These are phyloP conservation scores for Oscheius sp. DNA, from an alignment of 2,888 invertebrate genomes.

Conservation along the genomic window DNA sequence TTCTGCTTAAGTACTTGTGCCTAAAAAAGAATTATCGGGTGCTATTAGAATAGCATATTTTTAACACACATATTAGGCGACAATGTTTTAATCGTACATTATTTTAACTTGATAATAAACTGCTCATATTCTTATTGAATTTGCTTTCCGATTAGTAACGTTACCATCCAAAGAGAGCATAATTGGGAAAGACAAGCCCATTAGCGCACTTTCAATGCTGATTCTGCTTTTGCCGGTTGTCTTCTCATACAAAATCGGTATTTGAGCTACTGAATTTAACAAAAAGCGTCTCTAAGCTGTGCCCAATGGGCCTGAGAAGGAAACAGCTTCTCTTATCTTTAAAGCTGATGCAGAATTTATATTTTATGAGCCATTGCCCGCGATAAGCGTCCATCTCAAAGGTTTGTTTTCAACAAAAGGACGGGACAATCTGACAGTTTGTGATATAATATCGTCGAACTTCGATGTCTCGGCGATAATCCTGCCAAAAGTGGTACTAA, in stretches of 20 bases:
- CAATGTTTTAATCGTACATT: not conserved
- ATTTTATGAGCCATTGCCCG: conserved; percentile 3
- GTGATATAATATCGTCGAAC: not conserved
- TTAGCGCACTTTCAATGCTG: not conserved
- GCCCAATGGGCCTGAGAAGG: not conserved
- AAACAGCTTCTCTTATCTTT: not conserved
- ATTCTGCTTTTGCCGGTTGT: not conserved
- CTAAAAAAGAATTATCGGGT: conserved; percentile 1
- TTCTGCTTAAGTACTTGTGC: not conserved
- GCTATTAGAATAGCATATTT: not conserved
- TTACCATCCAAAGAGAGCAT: not conserved
- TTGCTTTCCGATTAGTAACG: not conserved
- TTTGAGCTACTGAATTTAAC: not conserved
- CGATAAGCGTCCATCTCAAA: not conserved
- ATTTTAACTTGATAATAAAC: not conserved
- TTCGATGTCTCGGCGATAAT: not conserved
- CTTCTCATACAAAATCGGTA: conserved; percentile 1
- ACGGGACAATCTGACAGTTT: not conserved
- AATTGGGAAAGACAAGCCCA: not conserved
- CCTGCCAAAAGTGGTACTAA: conserved; percentile 5
- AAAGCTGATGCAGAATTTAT: not conserved
- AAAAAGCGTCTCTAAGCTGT: not conserved
- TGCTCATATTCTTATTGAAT: not conserved
- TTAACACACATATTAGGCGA: not conserved
- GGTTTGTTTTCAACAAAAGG: not conserved